A percentile compares a stretch with the other conserved stretches of the same genome.
phyloP scores from a whole-genome alignment of 2,113 vertebrate genomes.

The Cheilinus undulatus region DNA sequence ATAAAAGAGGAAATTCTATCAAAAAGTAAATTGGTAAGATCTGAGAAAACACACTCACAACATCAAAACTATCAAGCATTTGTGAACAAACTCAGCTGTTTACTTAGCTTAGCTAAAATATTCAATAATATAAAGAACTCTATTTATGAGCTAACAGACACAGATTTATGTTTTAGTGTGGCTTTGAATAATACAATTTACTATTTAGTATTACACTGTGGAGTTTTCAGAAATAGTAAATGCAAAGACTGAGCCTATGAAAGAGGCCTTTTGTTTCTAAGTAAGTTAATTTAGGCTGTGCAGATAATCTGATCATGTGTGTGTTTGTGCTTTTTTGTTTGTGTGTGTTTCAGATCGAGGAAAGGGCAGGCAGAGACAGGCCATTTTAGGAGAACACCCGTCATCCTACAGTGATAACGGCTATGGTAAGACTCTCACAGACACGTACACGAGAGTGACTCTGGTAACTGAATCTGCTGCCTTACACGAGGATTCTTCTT shows the following conservation, averaged over 20 bases:
- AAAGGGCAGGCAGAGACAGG: slow-evolving; percentile 94
- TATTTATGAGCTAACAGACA: not conserved
- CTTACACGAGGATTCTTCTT: slow-evolving; percentile 16
- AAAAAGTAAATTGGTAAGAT: slow-evolving; percentile 30
- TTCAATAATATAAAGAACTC: too few relatives aligned
- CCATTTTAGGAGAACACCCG: slow-evolving; percentile 97
- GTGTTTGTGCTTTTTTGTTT: slow-evolving; percentile 35
- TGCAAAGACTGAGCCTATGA: not conserved
- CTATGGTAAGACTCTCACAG: slow-evolving; percentile 88
- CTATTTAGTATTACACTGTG: not conserved
- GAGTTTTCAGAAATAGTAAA: slow-evolving; percentile 4
- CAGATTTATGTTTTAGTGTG: not conserved
- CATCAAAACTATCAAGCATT: too few relatives aligned
- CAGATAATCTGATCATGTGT: not conserved
- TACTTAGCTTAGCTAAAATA: too few relatives aligned
- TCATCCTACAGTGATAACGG: slow-evolving; percentile 86
- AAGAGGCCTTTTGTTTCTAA: not conserved
- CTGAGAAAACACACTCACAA: slow-evolving; percentile 16
- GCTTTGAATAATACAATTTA: slow-evolving; percentile 2
- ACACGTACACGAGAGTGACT: not conserved
- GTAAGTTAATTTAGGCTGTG: not conserved
- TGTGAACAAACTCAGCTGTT: too few relatives aligned
- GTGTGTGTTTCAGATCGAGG: slow-evolving; percentile 89
- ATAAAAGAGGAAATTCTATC: too few relatives aligned
- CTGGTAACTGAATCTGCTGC: slow-evolving; percentile 17